phyloP scores from a whole-genome alignment of 1,140 invertebrate genomes.

The Zaprionus ghesquierei region DNA sequence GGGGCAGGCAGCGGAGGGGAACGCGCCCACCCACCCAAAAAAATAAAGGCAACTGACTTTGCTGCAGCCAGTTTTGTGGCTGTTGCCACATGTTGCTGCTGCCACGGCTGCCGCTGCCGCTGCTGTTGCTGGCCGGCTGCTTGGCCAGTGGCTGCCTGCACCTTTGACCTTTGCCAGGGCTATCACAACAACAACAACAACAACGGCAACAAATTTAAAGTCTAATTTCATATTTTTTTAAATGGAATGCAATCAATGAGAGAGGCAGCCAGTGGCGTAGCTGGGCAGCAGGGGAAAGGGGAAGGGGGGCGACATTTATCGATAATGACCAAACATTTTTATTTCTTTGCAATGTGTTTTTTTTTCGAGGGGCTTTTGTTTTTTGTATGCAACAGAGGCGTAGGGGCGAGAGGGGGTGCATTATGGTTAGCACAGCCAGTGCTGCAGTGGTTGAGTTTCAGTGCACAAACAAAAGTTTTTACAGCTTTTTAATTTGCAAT shows the following conservation, averaged over 20 bases:
- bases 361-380: neutral
- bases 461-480: too few species aligned
- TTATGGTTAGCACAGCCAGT: too few species aligned
- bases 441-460: too few species aligned
- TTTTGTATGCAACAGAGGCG: too few species aligned
- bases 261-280: neutral
- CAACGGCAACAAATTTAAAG: conserved; percentile 19
- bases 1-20: neutral
- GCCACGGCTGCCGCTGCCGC: conserved; percentile 1
- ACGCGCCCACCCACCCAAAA: conserved; percentile 39
- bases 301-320: too few species aligned
- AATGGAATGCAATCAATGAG: conserved; percentile 39
- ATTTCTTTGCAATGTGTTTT: neutral
- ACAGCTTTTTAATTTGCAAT: too few species aligned
- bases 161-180: conserved; percentile 66
- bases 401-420: too few species aligned
- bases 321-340: neutral
- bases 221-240: conserved; percentile 47
- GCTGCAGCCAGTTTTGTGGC: conserved; percentile 10
- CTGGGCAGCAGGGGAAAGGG: neutral
- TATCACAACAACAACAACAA: conserved; percentile 25
- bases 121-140: conserved; percentile 29
- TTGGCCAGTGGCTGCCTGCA: conserved; percentile 50
- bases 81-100: conserved; percentile 37
- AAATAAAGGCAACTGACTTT: neutral